Percentiles rank a stretch among this genome's conserved stretches.
phyloP scores from a whole-genome alignment of 1,140 invertebrate genomes.

The Helicorthomorpha holstii region DNA sequence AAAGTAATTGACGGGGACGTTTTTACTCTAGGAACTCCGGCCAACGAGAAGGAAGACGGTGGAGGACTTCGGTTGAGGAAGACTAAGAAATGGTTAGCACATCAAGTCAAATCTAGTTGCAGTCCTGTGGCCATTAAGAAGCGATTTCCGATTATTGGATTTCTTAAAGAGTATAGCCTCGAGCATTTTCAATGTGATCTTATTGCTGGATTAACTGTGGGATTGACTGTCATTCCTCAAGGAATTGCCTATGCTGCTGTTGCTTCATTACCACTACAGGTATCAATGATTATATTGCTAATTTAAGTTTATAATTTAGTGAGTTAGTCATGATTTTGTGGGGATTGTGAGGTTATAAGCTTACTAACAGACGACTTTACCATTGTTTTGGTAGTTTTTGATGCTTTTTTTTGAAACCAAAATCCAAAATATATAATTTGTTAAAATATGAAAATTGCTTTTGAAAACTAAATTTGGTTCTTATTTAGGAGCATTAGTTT shows the following conservation, averaged over 20 bases:
- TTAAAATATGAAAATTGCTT: no score
- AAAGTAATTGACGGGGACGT: no score
- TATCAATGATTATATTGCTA: constrained; percentile 17
- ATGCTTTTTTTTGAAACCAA: background rate
- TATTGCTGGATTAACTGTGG: constrained; percentile 51
- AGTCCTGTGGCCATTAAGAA: background rate
- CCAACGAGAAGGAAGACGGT: no score
- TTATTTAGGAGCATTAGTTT: no score
- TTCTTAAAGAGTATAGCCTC: background rate
- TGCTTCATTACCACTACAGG: constrained; percentile 57
- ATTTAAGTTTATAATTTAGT: no score
- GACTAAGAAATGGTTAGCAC: background rate
- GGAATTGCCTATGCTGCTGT: constrained; percentile 67
- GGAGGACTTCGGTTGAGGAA: no score
- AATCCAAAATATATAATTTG: no score
- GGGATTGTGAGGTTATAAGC: no score
- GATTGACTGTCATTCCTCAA: constrained; percentile 59
- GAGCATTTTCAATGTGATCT: background rate
- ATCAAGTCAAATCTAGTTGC: constrained; percentile 1
- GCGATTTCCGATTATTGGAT: background rate
- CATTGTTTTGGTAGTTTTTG: background rate
- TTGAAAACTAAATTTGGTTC: no score
- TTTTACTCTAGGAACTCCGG: no score
- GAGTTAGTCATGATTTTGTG: no score
- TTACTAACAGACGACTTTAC: no score